A percentile compares a stretch with the other conserved stretches of the same genome.
phyloP scores from a whole-genome alignment of 2,797 vertebrate species.

The Astyanax mexicanus region DNA sequence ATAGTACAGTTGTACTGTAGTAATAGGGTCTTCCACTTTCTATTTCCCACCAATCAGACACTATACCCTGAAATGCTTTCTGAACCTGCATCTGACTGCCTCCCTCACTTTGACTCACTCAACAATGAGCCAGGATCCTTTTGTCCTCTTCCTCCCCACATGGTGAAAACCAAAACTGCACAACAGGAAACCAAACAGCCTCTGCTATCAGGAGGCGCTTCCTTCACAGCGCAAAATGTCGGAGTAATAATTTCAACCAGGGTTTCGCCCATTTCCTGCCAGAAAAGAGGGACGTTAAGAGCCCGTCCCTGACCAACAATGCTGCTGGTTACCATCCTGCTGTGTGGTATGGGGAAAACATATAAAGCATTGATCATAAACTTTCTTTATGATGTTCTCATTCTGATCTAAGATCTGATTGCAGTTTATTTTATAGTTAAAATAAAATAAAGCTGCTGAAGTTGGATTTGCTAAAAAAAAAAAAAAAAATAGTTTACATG shows the following conservation, averaged over 20 bases:
- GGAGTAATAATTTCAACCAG: conserved; percentile 84
- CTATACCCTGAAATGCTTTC: too few relatives aligned
- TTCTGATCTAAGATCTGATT: conserved; percentile 3
- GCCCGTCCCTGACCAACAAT: conserved; percentile 73
- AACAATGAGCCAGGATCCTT: conserved; percentile 54
- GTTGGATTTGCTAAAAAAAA: too few relatives aligned
- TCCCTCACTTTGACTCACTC: not conserved
- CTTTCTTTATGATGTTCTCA: not conserved
- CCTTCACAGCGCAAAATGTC: conserved; percentile 85
- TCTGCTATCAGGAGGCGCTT: conserved; percentile 92
- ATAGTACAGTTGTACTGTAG: not conserved
- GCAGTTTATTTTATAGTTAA: not conserved
- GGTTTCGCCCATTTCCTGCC: conserved; percentile 94
- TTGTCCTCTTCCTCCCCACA: conserved; percentile 73
- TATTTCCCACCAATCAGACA: not conserved
- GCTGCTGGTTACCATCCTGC: conserved; percentile 62
- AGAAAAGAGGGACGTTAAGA: conserved; percentile 75
- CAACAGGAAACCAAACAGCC: conserved; percentile 93
- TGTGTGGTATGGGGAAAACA: conserved; percentile 54
- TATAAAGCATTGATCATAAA: conserved; percentile 6
- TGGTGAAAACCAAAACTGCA: conserved; percentile 77
- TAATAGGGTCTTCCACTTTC: not conserved
- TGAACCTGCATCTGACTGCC: not conserved
- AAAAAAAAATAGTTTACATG: too few relatives aligned
- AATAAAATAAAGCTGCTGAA: not conserved